Conservation (phyloP, 2,797 vertebrate genomes). For the Eutrigla gurnardus region DNA sequence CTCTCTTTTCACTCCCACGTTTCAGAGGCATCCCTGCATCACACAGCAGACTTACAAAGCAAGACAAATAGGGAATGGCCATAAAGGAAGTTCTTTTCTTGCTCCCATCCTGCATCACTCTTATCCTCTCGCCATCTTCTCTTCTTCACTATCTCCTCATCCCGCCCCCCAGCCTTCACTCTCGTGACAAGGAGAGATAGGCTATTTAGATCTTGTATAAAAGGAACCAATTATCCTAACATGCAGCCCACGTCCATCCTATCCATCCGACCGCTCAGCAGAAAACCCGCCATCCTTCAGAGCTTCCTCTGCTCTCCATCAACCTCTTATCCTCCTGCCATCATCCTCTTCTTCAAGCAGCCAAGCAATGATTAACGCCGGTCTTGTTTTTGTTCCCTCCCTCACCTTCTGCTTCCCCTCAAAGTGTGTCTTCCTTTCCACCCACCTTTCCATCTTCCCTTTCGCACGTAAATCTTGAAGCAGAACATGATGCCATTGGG, state of each 20-base stretch:
- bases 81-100: conserved; percentile 9
- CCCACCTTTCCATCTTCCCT: conserved; percentile 37
- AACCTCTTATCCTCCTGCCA: conserved; percentile 54
- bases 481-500: conserved; percentile 25
- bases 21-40: not conserved
- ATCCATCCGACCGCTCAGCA: conserved; percentile 31
- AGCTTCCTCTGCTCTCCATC: conserved; percentile 54
- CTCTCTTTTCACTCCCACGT: not conserved
- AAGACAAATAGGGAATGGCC: not conserved
- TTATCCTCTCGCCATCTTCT: conserved; percentile 36
- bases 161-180: conserved; percentile 31
- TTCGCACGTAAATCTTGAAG: conserved; percentile 41
- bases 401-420: conserved; percentile 43
- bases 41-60: not conserved
- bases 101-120: conserved; percentile 11
- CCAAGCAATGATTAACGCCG: conserved; percentile 42
- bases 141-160: conserved; percentile 35
- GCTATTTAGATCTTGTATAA: conserved; percentile 58
- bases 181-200: conserved; percentile 46
- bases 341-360: conserved; percentile 46
- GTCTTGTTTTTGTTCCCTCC: conserved; percentile 45
- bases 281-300: conserved; percentile 48
- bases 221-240: conserved; percentile 64
- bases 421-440: conserved; percentile 20
- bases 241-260: conserved; percentile 50